These are phyloP conservation scores for Sarcophaga peregrina DNA, from an alignment of 1,140 invertebrate species.

Conservation along the genomic window DNA sequence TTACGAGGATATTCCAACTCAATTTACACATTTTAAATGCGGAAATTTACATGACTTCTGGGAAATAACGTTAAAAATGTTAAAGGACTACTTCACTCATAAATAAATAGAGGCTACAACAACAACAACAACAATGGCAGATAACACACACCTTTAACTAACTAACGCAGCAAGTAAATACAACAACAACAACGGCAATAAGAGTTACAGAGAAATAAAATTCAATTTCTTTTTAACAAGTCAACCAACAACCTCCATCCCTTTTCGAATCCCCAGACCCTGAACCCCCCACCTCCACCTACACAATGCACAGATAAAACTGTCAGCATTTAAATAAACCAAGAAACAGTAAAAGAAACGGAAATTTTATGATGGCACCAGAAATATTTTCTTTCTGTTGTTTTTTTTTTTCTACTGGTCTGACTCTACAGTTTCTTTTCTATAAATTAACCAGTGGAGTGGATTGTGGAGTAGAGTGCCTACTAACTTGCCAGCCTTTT, in stretches of 20 bases:
- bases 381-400: no score
- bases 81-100: neutral
- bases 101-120: no score
- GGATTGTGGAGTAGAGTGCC: no score
- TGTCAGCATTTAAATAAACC: neutral
- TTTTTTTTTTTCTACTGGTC: no score
- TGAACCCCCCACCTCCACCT: neutral
- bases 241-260: no score
- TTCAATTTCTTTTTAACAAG: neutral
- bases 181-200: neutral
- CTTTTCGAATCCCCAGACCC: neutral
- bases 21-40: conserved; percentile 16
- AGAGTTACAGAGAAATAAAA: neutral
- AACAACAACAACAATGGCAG: no score
- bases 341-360: no score
- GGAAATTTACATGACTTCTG: conserved; percentile 16
- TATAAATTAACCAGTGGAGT: no score
- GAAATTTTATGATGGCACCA: no score
- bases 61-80: conserved; percentile 5
- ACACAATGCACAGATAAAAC: conserved; percentile 7
- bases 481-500: no score
- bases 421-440: no score
- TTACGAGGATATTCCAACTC: neutral
- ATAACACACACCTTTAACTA: neutral
- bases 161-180: neutral